Percentiles rank a stretch among this genome's conserved stretches.
Evolutionary conservation across 2,113 vertebrate species (phyloP).

Genomic region (Rafetus swinhoei): DNA sequence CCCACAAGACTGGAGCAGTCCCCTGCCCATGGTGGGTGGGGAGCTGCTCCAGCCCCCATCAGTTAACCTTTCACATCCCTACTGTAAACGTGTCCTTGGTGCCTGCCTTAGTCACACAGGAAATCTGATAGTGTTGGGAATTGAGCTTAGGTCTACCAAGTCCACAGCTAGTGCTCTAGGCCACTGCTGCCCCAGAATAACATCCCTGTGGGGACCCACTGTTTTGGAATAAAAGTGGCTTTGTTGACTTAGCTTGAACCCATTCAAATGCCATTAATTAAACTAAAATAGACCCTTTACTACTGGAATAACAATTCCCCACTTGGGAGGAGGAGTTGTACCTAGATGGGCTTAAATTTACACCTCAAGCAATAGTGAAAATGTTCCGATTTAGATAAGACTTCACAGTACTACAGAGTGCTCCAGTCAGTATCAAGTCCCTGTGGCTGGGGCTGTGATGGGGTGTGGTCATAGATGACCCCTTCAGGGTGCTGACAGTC

Average conservation of each 20-base stretch:
- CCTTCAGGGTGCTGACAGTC: no score
- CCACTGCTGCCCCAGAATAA: background rate
- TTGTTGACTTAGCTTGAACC: background rate
- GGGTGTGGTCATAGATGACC: no score
- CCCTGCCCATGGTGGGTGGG: no score
- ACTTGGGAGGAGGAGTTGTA: background rate
- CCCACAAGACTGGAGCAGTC: no score
- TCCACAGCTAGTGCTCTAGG: background rate
- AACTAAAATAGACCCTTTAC: background rate
- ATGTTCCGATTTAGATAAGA: background rate
- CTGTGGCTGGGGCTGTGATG: background rate
- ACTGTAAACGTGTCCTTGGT: background rate
- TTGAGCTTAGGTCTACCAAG: background rate
- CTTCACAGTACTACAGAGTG: background rate
- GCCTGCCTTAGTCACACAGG: background rate
- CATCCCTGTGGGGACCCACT: background rate
- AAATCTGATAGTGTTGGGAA: background rate
- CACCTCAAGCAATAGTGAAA: background rate
- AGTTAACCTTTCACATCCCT: no score
- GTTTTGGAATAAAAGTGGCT: background rate
- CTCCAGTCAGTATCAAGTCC: background rate
- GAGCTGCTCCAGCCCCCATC: no score
- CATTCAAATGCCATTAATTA: background rate
- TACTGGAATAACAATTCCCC: background rate
- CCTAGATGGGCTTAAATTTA: background rate